These are phyloP conservation scores for Xyrauchen texanus DNA, from an alignment of 2,113 vertebrate genomes.

Conservation along the genomic window DNA sequence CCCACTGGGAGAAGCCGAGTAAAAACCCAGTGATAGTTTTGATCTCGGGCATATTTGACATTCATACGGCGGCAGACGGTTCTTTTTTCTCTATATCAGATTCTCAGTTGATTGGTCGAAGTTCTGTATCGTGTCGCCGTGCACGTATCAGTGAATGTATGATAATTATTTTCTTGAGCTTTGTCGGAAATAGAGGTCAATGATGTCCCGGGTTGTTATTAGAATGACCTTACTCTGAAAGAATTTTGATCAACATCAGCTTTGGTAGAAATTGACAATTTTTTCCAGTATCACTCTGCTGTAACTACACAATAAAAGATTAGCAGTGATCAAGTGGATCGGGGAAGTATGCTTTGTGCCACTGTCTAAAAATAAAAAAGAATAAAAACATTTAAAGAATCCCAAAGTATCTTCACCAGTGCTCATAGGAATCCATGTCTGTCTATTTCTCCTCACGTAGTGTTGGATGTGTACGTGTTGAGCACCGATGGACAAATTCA, in stretches of 20 bases:
- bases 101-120: conserved; percentile 1
- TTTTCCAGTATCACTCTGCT: neutral
- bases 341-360: neutral
- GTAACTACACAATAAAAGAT: neutral
- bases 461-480: conserved; percentile 93
- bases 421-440: neutral
- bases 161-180: neutral
- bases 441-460: conserved; percentile 63
- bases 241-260: neutral
- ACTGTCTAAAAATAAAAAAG: neutral
- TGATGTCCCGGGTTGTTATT: neutral
- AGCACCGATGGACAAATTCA: conserved; percentile 96
- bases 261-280: neutral
- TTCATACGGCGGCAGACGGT: conserved; percentile 57
- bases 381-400: neutral
- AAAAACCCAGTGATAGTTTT: conserved; percentile 74
- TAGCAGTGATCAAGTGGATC: neutral
- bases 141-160: neutral
- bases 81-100: neutral
- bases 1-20: conserved; percentile 57
- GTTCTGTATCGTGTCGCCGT: neutral
- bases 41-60: conserved; percentile 76
- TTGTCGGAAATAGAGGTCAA: neutral
- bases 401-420: no score
- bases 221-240: neutral